Percentiles rank a stretch among this genome's conserved stretches.
Evolutionary conservation across 2,888 invertebrate species (phyloP).

Genomic region (Mythimna impura): DNA sequence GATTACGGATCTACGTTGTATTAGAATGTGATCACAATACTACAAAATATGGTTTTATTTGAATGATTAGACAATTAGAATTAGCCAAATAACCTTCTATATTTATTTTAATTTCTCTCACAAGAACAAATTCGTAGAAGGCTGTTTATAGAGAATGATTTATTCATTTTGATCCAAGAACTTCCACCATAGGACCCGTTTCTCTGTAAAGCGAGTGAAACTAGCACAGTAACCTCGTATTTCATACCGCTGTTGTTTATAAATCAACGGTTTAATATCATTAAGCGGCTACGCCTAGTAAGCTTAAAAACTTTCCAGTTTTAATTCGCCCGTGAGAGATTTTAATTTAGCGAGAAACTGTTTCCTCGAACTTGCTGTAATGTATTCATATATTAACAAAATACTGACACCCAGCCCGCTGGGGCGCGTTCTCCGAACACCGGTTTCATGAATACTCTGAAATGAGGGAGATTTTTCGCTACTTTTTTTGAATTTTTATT

Average conservation of each 20-base stretch:
- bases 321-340: slow-evolving; percentile 84
- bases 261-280: slow-evolving; percentile 87
- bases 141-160: slow-evolving; percentile 8
- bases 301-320: slow-evolving; percentile 83
- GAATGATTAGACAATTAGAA: neutral
- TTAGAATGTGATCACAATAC: neutral
- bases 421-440: slow-evolving; percentile 33
- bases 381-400: slow-evolving; percentile 83
- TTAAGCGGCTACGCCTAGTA: slow-evolving; percentile 83
- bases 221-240: slow-evolving; percentile 65
- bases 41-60: neutral
- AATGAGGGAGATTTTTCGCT: slow-evolving; percentile 15
- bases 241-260: slow-evolving; percentile 78
- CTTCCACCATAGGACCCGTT: slow-evolving; percentile 57
- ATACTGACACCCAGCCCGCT: slow-evolving; percentile 73
- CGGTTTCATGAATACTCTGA: slow-evolving; percentile 23
- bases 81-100: neutral
- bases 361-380: slow-evolving; percentile 83
- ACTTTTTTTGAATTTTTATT: slow-evolving; percentile 3
- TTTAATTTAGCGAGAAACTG: slow-evolving; percentile 86
- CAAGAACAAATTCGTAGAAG: slow-evolving; percentile 2
- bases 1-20: neutral
- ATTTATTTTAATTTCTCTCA: neutral
- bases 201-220: slow-evolving; percentile 37
- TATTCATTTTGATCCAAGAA: slow-evolving; percentile 55